A percentile compares a stretch with the other conserved stretches of the same genome.
Evolutionary conservation across 2,797 vertebrate genomes (phyloP).

Genomic region (Spea hammondii): DNA sequence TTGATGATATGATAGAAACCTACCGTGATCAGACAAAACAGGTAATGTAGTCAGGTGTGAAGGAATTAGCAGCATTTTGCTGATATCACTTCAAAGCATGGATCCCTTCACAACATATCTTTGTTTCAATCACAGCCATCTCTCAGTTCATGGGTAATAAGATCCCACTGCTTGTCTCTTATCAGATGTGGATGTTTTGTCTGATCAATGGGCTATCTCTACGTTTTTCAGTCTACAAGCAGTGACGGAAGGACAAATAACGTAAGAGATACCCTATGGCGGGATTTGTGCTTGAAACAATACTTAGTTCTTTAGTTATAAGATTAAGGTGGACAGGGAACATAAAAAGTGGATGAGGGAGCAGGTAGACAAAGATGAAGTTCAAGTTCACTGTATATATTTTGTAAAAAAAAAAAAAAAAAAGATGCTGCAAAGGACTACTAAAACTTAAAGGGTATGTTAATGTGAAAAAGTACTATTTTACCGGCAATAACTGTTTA

Average conservation of each 20-base stretch:
- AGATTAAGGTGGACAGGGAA: too few relatives aligned
- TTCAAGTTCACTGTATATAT: too few relatives aligned
- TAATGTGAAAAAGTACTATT: too few relatives aligned
- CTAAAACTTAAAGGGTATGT: too few relatives aligned
- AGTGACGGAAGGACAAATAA: constrained; percentile 13
- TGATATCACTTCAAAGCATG: constrained; percentile 40
- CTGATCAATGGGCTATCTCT: constrained; percentile 17
- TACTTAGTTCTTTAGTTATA: too few relatives aligned
- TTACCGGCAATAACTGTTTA: too few relatives aligned
- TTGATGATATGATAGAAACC: constrained; percentile 32
- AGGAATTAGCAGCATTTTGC: constrained; percentile 44
- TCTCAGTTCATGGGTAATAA: constrained; percentile 19
- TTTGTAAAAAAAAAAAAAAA: too few relatives aligned
- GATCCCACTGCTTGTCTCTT: constrained; percentile 32
- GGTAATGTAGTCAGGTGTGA: constrained; percentile 53
- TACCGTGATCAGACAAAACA: constrained; percentile 40
- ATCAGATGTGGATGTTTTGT: constrained; percentile 34
- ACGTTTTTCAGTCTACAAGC: constrained; percentile 18
- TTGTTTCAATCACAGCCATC: constrained; percentile 40
- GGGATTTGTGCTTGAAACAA: too few relatives aligned
- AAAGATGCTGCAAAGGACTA: too few relatives aligned
- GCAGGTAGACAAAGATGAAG: too few relatives aligned
- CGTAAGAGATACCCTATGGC: background rate
- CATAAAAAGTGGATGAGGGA: too few relatives aligned
- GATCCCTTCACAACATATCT: constrained; percentile 21